These are phyloP conservation scores for Drosophila prolongata DNA, from an alignment of 2,888 invertebrate genomes.

Conservation along the genomic window DNA sequence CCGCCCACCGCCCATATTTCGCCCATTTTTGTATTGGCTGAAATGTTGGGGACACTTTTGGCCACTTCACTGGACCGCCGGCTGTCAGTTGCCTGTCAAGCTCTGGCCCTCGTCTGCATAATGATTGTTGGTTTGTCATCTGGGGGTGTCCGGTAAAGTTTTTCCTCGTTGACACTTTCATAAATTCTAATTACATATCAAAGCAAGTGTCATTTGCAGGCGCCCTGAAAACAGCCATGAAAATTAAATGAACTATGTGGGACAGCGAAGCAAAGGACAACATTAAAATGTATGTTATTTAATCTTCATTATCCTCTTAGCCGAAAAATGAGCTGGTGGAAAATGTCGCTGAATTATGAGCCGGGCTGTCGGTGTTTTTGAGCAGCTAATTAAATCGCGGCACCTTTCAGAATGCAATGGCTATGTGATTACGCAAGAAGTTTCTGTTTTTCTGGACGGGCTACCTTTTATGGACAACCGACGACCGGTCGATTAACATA, in stretches of 20 bases:
- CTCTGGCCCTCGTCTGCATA: conserved; percentile 28
- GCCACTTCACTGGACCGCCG: conserved; percentile 23
- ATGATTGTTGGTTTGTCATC: conserved; percentile 23
- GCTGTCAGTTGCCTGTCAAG: conserved; percentile 20
- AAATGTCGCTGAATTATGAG: neutral
- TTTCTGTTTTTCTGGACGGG: conserved; percentile 45
- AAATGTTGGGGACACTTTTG: conserved; percentile 17
- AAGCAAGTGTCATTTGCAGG: conserved; percentile 38
- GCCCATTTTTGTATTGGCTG: conserved; percentile 1
- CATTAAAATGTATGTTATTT: conserved; percentile 33
- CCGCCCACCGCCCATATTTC: neutral
- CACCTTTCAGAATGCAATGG: conserved; percentile 8
- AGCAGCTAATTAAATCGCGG: conserved; percentile 22
- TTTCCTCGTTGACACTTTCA: conserved; percentile 29
- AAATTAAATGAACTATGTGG: conserved; percentile 26
- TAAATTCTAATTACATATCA: conserved; percentile 43
- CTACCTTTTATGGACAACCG: conserved; percentile 56
- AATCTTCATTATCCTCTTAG: conserved; percentile 5
- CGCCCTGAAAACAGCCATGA: conserved; percentile 18
- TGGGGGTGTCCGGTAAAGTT: conserved; percentile 28
- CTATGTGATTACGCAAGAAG: conserved; percentile 50
- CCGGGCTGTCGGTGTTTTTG: neutral
- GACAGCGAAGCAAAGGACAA: conserved; percentile 1
- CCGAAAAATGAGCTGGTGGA: too few species aligned
- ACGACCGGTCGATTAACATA: conserved; percentile 60